Evolutionary conservation across 2,888 invertebrate genomes (phyloP).

Genomic region (Drosophila melanosoma): DNA sequence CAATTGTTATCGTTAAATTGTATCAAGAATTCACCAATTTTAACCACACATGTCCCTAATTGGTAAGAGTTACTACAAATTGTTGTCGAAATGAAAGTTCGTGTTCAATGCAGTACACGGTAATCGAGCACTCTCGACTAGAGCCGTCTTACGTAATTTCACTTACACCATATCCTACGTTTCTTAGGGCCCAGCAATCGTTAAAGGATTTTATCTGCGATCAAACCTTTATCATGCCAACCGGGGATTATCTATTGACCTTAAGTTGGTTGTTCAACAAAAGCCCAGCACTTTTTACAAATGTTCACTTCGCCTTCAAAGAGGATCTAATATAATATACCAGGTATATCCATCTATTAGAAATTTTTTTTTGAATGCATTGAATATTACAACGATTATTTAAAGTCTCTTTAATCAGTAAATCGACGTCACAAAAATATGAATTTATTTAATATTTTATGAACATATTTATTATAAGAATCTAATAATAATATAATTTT

Average conservation of each 20-base stretch:
- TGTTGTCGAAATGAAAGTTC: not conserved
- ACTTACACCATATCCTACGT: not conserved
- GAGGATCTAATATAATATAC: not conserved
- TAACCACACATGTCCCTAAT: not conserved
- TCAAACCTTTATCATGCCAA: not conserved
- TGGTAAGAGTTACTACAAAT: not conserved
- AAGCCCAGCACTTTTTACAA: not conserved
- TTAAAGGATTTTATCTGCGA: not conserved
- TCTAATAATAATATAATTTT: too few relatives aligned
- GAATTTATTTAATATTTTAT: not conserved
- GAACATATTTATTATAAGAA: not conserved
- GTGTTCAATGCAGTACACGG: not conserved
- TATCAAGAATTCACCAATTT: not conserved
- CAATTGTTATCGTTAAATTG: rapidly evolving
- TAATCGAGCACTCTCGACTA: not conserved
- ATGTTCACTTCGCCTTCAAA: not conserved
- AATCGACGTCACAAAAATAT: not conserved
- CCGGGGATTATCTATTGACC: not conserved
- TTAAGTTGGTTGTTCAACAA: not conserved
- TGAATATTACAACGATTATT: too few relatives aligned
- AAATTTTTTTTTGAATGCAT: not conserved
- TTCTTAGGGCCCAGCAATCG: not conserved
- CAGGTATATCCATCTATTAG: not conserved
- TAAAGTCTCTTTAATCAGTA: too few relatives aligned
- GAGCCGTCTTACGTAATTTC: not conserved